Evolutionary conservation across 2,113 vertebrate species (phyloP), one percentile per base, ranked within the genome.

Genomic region (Athene cunicularia): DNA sequence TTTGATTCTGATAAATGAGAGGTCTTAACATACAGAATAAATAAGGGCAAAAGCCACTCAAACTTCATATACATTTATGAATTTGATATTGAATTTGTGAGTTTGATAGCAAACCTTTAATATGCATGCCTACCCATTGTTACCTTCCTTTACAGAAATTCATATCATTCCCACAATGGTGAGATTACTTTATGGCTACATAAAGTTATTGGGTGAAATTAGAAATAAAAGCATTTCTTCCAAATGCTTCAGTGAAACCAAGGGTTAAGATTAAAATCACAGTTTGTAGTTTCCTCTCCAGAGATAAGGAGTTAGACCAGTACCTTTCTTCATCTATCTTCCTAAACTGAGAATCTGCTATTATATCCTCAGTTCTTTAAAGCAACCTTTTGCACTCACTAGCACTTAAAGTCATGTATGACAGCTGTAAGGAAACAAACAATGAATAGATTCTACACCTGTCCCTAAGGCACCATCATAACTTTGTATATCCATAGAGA

Each of bases 381-480:
- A 91, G 56, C 19, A 91, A 74, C 53, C 63, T 95, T 67, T 90
- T 85, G 47, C 56, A 62, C 53, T 95, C 71, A 63, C 50, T 90
- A 80, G 88, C 74, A 26, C 18, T 90, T 86, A 45, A 88, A 97
- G 66, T 92, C 86, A 96, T 71, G 90, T 97, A 94, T 58, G 63
- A 90, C 66, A 96, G 89, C 59, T 98, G 94, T 95, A 98, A 97
- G 96, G 96, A 98, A 98, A 98, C 92, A 98, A 98, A 98, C 94
- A 97, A 98, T 94, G 95, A 96, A 98, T 97, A 98, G 97, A 95
- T 98, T 98, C 98, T 98, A 97, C 96, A 96, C 97, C 95, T 98
- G 94, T 94, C 97, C 97, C 98, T 97, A 96, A 98, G 96, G 97
- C 97, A 98, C 95, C 98, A 98, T 97, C 97, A 96, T 97, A 98